phyloP scores from a whole-genome alignment of 2,888 invertebrate species.

The Cheilosia variabilis region DNA sequence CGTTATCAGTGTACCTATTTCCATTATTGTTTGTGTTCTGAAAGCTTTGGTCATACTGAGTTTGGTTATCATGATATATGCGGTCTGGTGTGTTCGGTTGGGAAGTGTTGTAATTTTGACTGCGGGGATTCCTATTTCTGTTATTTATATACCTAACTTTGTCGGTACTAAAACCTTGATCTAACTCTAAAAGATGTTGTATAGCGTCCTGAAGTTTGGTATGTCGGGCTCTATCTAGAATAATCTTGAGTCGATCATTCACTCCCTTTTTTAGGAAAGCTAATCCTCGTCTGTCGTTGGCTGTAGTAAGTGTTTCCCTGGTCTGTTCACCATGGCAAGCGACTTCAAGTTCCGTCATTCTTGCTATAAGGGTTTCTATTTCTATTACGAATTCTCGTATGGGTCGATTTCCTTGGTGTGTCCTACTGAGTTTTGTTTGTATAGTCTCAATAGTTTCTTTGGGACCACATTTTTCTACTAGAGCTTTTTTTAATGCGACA shows the following conservation, averaged over 20 bases:
- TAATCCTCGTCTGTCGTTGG: background rate
- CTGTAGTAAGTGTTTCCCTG: background rate
- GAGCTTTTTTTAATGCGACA: background rate
- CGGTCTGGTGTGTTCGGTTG: background rate
- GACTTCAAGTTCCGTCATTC: slow-evolving; percentile 13
- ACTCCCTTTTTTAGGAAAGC: too few species aligned
- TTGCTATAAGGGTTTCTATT: slow-evolving; percentile 15
- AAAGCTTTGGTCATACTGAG: background rate
- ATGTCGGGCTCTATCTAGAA: slow-evolving; percentile 1
- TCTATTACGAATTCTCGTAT: slow-evolving; percentile 13
- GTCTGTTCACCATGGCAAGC: background rate
- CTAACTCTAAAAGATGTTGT: background rate
- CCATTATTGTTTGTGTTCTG: background rate
- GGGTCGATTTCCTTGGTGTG: too few species aligned
- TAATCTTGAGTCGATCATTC: background rate
- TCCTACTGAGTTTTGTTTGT: too few species aligned
- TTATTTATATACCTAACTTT: background rate
- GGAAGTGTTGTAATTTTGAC: background rate
- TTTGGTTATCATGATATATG: background rate
- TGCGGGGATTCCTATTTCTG: background rate
- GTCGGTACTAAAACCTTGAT: background rate
- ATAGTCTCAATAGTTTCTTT: background rate
- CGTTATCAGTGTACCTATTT: too few species aligned
- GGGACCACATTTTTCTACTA: background rate
- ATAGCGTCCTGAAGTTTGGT: background rate